Base-by-base conservation (phyloP, 2,888 invertebrate species). In the Drosophila ochracea region DNA sequence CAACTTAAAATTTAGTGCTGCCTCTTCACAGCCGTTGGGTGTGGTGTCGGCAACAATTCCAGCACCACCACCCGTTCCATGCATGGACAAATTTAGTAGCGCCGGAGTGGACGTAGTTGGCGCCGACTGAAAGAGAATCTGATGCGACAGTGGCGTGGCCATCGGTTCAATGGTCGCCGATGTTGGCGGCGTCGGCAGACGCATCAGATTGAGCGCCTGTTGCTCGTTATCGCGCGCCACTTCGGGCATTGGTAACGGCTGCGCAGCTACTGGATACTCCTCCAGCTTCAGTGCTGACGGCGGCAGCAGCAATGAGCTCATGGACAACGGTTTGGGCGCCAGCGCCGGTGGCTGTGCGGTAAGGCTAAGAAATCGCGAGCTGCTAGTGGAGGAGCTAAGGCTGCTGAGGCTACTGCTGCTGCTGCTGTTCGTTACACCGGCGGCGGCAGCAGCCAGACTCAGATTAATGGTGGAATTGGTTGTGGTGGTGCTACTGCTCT, bases 281-380 rank as follows among this genome's bases (percentile, higher is more conserved):
- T 97, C 97, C 63, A 96, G 95, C 93, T 97, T 97, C 67, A 96
- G 96, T 53, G 96, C 93, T 13, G 91, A 78, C 39, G 92, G 92
- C 41, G 91, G 72, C 54, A 91, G 57, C 39, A 92, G 59, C 54
- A 79, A n/a, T 7, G 91, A 87, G 6, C 78, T 84, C 61, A 90
- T 76, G 7, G 83, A 52, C 49, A 78, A 31, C 9, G 83, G 84
- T 31, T 83, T 76, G 7, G 76, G 53, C 9, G 68, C 57, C 54
- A 77, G 31, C 5, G 78, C 65, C 0, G 83, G 73, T 25, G 83
- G 62, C 31, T 78, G 73, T 9, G 77, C 57, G 28, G 91, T 81
- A 91, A 72, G 69, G 57, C 92, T 91, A 25, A 91, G 84, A n/a
- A 83, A 91, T 1, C 92, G 83, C 4, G 90, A 91, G 60, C 93